Percentiles rank a stretch among this genome's conserved stretches.
Evolutionary conservation across 2,113 vertebrate species (phyloP).

Genomic region (Candoia aspera): DNA sequence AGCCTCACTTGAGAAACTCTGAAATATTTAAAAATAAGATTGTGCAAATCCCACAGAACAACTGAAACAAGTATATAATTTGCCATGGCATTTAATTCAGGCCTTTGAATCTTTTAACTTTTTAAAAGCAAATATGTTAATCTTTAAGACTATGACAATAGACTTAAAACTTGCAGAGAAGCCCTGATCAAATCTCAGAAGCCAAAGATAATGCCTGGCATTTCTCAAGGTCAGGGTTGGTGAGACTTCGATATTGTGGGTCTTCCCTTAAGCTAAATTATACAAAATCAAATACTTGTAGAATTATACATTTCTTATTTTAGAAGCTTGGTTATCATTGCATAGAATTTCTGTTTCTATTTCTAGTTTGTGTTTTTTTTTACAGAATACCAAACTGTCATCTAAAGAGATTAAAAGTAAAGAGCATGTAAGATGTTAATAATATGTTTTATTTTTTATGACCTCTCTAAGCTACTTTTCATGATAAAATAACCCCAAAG

Average conservation of each 20-base stretch:
- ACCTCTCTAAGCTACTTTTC: background rate
- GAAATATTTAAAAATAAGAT: constrained; percentile 40
- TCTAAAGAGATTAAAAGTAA: background rate
- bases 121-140: background rate
- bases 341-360: background rate
- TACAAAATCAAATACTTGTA: background rate
- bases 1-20: background rate
- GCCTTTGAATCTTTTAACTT: constrained; percentile 1
- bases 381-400: background rate
- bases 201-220: background rate
- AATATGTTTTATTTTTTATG: background rate
- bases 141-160: background rate
- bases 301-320: background rate
- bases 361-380: background rate
- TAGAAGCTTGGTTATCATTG: background rate
- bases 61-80: background rate
- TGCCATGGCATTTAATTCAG: background rate
- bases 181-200: background rate
- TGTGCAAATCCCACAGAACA: constrained; percentile 6
- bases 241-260: background rate
- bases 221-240: background rate
- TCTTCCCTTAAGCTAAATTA: background rate
- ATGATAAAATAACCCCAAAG: background rate
- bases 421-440: background rate
- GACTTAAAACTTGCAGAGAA: background rate